Percentiles rank a stretch among this genome's conserved stretches.
Conservation (phyloP, 2,797 vertebrate species). For the Aldrovandia affinis region DNA sequence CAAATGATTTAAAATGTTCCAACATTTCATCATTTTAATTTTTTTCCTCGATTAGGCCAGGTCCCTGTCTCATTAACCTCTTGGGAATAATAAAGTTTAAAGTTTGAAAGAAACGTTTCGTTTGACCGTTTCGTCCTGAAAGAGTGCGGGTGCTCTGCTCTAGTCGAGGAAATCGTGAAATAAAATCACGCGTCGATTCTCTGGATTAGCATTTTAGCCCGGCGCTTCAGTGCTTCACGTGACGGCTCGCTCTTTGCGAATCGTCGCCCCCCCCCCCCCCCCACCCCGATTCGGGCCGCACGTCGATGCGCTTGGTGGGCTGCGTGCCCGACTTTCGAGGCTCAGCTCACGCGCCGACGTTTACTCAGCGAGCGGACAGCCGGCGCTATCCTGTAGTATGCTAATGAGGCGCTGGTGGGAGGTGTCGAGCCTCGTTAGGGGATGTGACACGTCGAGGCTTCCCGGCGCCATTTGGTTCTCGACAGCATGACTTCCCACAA, state of each 20-base stretch:
- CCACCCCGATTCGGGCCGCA: too few species aligned
- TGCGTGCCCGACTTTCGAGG: background rate
- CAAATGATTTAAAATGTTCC: background rate
- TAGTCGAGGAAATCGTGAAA: background rate
- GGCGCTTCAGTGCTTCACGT: too few species aligned
- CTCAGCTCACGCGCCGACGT: background rate
- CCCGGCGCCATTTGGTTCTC: conserved; percentile 16
- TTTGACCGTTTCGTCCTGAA: background rate
- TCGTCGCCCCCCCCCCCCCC: too few species aligned
- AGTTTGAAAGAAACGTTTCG: background rate
- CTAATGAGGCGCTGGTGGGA: conserved; percentile 27
- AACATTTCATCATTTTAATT: background rate
- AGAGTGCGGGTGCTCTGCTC: background rate
- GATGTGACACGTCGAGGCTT: conserved; percentile 8
- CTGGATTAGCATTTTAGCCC: background rate
- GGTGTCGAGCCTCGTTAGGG: conserved; percentile 16
- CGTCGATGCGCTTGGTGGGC: too few species aligned
- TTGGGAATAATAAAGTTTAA: background rate
- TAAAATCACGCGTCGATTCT: background rate
- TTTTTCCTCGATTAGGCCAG: background rate
- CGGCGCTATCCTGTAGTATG: conserved; percentile 11
- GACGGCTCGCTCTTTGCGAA: too few species aligned
- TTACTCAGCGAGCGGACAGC: background rate
- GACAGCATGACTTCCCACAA: conserved; percentile 10
- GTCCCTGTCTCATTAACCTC: background rate